Base-by-base conservation (phyloP, 2,113 vertebrate genomes). In the Oriolus oriolus region DNA sequence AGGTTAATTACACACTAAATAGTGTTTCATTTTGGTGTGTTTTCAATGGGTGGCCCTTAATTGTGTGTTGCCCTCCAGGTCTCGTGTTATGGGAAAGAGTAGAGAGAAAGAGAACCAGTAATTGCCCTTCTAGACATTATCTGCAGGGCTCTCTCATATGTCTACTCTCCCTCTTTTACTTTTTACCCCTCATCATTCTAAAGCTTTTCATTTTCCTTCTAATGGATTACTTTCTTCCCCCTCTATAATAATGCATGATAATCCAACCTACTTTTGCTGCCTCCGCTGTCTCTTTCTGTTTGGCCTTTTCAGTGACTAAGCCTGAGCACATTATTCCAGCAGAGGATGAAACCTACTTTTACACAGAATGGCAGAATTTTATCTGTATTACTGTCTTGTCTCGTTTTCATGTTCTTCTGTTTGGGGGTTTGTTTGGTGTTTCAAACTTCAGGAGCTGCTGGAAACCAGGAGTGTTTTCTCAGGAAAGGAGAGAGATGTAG, bases 41-140 rank as follows among this genome's bases (percentile, higher is more conserved):
- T 94, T 97, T 93, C 95, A 96, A 91, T 86, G 54, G 76, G 83
- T 96, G 77, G 69, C 79, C 76, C 61, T 94, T 95, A 96, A 96
- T 89, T 96, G 88, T 88, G 71, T 60, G 73, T 91, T 95, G 80
- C 80, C 92, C 93, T 94, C 79, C 77, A 64, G 88, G 85, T 92
- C 93, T 78, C 39, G 26, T 64, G 88, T 93, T 93, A 93, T 42
- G 65, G 56, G 92, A 86, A 94, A 86, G 84, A 84, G 63, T 47
- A 80, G 61, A 90, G 66, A 83, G 83, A 93, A 83, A 83, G n/a
- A 21, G 90, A 95, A 59, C 28, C 70, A 95, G 87, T 94, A 92
- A 96, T 93, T 96, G 91, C 78, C 87, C 92, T 95, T 95, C 33
- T 44, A 95, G 94, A 78, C 61, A 56, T 91, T 89, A 92, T 86